Conservation (phyloP, 30 jellyfish, hydroid and myxozoan genomes). For the Turritopsis dohrnii region DNA sequence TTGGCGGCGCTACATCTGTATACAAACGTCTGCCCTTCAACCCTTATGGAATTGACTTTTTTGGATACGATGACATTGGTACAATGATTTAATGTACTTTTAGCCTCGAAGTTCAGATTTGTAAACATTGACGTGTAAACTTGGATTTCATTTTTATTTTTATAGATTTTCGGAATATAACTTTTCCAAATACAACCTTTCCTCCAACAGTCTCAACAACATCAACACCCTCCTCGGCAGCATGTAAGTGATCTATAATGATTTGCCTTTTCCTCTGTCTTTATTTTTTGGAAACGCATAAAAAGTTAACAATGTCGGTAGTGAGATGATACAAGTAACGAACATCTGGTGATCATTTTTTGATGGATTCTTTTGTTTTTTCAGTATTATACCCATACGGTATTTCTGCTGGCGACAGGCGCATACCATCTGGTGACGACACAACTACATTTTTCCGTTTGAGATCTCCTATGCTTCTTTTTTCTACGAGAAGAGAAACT, state of each 20-base stretch:
- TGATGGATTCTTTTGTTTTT: too few species aligned
- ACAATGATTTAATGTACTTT: too few species aligned
- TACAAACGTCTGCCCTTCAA: not conserved
- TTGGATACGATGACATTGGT: not conserved
- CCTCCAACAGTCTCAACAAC: not conserved
- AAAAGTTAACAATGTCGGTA: too few species aligned
- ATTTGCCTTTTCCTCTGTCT: not conserved
- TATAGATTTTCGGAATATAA: not conserved
- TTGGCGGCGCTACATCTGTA: not conserved
- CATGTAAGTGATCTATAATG: not conserved
- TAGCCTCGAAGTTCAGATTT: too few species aligned
- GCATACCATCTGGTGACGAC: conserved; percentile 19
- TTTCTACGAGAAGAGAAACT: not conserved
- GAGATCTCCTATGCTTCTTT: not conserved
- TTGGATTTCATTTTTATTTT: too few species aligned
- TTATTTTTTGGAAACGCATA: too few species aligned
- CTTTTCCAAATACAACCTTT: not conserved
- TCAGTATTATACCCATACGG: conserved; percentile 15
- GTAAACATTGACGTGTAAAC: too few species aligned
- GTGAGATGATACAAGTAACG: too few species aligned
- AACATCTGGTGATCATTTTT: too few species aligned
- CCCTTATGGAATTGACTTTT: not conserved
- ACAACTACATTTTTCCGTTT: not conserved
- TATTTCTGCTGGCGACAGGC: not conserved
- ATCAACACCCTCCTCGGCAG: not conserved